Conservation (phyloP, 2,113 vertebrate species). For the Aythya baeri region DNA sequence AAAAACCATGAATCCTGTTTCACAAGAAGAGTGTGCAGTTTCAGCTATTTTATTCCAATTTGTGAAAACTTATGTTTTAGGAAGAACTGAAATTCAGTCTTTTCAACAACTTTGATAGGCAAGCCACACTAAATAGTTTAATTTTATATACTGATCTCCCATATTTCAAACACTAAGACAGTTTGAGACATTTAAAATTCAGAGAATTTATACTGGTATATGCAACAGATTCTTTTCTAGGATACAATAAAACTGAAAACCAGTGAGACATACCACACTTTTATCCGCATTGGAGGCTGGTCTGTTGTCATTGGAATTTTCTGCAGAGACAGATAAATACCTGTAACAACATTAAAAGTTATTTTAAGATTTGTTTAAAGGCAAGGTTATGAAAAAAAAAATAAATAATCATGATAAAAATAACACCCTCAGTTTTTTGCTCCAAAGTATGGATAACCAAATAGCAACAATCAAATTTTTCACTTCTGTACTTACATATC, state of each 20-base stretch:
- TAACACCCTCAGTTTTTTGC: neutral
- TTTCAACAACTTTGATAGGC: neutral
- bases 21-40: neutral
- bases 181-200: neutral
- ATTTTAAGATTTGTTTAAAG: neutral
- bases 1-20: neutral
- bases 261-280: conserved; percentile 87
- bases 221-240: neutral
- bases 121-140: neutral
- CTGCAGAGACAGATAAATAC: conserved; percentile 76
- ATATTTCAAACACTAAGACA: neutral
- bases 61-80: neutral
- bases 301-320: conserved; percentile 90
- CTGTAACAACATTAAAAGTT: conserved; percentile 51
- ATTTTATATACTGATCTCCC: neutral
- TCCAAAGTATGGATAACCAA: neutral
- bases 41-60: neutral
- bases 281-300: conserved; percentile 89
- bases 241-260: neutral
- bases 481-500: neutral
- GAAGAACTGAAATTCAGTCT: neutral
- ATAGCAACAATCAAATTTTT: neutral
- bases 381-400: neutral
- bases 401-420: neutral
- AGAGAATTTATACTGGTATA: neutral